A percentile compares a stretch with the other conserved stretches of the same genome.
Conservation (phyloP, 1,140 invertebrate genomes). For the Plutomurus gul region DNA sequence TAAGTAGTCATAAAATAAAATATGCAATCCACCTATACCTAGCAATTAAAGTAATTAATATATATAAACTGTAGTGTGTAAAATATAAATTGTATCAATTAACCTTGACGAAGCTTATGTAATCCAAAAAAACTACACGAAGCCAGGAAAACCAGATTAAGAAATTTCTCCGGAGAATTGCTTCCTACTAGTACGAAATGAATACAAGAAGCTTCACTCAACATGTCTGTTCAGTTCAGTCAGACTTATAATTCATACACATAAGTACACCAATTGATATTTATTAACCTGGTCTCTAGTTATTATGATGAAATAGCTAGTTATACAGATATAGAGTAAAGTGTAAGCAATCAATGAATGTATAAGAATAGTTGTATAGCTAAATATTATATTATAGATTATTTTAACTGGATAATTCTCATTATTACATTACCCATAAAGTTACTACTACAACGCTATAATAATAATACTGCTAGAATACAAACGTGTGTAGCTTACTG, state of each 20-base stretch:
- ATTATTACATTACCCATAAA: no score
- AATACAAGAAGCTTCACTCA: neutral
- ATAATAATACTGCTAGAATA: no score
- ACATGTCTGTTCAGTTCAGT: neutral
- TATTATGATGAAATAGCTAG: neutral
- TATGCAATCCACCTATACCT: neutral
- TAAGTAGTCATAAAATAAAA: neutral
- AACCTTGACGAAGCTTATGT: neutral
- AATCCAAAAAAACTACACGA: neutral
- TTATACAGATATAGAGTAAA: no score
- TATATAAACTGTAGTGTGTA: neutral
- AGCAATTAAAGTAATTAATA: neutral
- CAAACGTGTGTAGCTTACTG: neutral
- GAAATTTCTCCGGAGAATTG: neutral
- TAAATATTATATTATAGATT: neutral
- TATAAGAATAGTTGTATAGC: neutral
- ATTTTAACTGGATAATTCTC: conserved; percentile 21
- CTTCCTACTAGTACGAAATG: neutral
- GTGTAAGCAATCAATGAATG: no score
- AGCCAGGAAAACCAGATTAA: neutral
- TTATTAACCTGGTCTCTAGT: no score
- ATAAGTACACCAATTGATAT: neutral
- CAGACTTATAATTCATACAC: neutral
- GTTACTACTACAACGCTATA: no score
- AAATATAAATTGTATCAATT: neutral